A percentile compares a stretch with the other conserved stretches of the same genome.
phyloP scores from a whole-genome alignment of 2,888 invertebrate genomes.

The Tetheella fluctuosa region DNA sequence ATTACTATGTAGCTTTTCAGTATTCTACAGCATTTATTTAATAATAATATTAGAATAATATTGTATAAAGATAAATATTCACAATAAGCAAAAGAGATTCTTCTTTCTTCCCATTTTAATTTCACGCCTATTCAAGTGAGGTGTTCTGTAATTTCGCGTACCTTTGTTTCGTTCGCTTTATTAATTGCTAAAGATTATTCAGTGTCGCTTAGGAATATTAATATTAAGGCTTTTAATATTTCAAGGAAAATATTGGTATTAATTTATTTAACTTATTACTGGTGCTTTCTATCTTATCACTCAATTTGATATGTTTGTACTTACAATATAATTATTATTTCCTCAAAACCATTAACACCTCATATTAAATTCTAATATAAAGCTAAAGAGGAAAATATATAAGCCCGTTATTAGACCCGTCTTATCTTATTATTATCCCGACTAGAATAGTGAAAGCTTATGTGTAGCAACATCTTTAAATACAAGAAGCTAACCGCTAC shows the following conservation, averaged over 20 bases:
- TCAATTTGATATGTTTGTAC: not conserved
- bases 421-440: too few species aligned
- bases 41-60: not conserved
- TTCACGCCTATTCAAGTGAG: conserved; percentile 21
- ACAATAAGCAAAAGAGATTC: conserved; percentile 22
- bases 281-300: not conserved
- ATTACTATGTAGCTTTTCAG: too few species aligned
- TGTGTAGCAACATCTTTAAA: too few species aligned
- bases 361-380: too few species aligned
- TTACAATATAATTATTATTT: too few species aligned
- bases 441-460: too few species aligned
- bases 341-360: too few species aligned
- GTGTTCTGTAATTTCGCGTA: conserved; percentile 15
- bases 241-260: conserved; percentile 25
- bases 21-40: too few species aligned
- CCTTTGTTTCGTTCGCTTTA: conserved; percentile 30
- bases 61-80: not conserved
- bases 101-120: conserved; percentile 23
- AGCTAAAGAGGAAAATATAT: too few species aligned
- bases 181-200: conserved; percentile 40
- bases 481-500: too few species aligned
- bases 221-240: conserved; percentile 30
- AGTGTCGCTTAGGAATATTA: conserved; percentile 37
- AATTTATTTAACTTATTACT: conserved; percentile 22
- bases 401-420: too few species aligned